Evolutionary conservation across 2,797 vertebrate species (phyloP), one percentile per base, ranked within the genome.

Genomic region (Zenarchopterus dispar): DNA sequence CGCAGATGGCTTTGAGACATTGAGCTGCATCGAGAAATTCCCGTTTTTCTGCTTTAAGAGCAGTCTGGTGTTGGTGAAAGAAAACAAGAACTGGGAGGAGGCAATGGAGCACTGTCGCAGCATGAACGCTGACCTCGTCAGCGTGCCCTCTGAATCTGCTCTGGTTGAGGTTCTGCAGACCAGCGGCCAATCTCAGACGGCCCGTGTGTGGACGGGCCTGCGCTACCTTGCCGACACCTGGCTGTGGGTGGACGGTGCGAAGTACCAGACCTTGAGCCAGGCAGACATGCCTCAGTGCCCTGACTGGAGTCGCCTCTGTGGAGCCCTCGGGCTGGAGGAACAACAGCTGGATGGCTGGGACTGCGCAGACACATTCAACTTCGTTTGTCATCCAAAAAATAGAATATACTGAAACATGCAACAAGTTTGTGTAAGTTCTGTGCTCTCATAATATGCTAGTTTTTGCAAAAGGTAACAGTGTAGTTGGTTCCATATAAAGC

Each of bases 51-150:
- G 77, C 65, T 82, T 57, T 43, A 0, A 46, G 0, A 69, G 9
- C n/a, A 18, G 0, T 7, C 23, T 77, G 52, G 6, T 69, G 49
- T 47, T 87, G 65, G 77, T 84, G 19, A 67, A 62, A 6, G 60
- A 82, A 24, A 70, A 59, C 2, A 77, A 67, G 52, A 78, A 64
- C 0, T 84, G 84, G 85, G 75, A 88, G 49, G 63, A 78, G 41
- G 85, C 80, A 0, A 10, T 77, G 31, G 26, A 67, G 26, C 52
- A 58, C 1, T 84, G 85, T 46, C 64, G 9, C 10, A 6, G 11
- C 2, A 8, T 41, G 13, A 1, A 48, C 23, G 48, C 2, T 0
- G 19, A 81, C 22, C 66, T 87, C 39, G 45, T 77, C 42, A 72
- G 60, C 48, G 4, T 84, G 42, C 0, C 0, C 18, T 69, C 41